Percentiles rank a stretch among this genome's conserved stretches.
phyloP scores from a whole-genome alignment of 2,888 invertebrate species.

The Napeogenes sylphis region DNA sequence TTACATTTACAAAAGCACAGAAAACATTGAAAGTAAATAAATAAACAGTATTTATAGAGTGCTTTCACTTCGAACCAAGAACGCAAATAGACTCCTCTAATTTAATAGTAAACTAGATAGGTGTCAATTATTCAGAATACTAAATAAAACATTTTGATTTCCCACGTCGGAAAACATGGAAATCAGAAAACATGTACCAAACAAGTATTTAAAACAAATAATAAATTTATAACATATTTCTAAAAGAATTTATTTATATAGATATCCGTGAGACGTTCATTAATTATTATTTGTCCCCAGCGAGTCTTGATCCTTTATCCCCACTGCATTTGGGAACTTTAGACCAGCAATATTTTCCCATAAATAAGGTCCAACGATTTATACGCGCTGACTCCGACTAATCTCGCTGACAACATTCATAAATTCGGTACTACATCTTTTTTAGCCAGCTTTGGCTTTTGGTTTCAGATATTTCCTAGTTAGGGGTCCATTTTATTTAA shows the following conservation, averaged over 20 bases:
- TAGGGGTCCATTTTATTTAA: constrained; percentile 2
- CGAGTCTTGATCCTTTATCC: constrained; percentile 11
- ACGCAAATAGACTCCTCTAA: too few species aligned
- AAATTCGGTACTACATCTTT: constrained; percentile 3
- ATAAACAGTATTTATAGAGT: too few species aligned
- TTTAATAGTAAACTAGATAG: too few species aligned
- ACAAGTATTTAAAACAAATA: too few species aligned
- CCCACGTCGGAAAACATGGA: too few species aligned
- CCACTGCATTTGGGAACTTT: constrained; percentile 24
- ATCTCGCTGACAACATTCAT: constrained; percentile 7
- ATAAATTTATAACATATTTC: too few species aligned
- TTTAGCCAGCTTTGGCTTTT: constrained; percentile 1
- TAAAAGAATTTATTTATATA: background rate
- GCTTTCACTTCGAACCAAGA: too few species aligned
- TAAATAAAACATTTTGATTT: too few species aligned
- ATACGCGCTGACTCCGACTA: constrained; percentile 21
- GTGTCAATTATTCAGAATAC: too few species aligned
- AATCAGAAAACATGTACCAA: too few species aligned
- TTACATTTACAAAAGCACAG: too few species aligned
- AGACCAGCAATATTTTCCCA: constrained; percentile 43
- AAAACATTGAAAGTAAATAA: too few species aligned
- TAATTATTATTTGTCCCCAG: background rate
- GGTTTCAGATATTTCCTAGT: background rate
- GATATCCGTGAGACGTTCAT: background rate
- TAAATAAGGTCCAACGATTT: constrained; percentile 46